phyloP scores from a whole-genome alignment of 2,888 invertebrate genomes.

The Chromoteleia sp. region DNA sequence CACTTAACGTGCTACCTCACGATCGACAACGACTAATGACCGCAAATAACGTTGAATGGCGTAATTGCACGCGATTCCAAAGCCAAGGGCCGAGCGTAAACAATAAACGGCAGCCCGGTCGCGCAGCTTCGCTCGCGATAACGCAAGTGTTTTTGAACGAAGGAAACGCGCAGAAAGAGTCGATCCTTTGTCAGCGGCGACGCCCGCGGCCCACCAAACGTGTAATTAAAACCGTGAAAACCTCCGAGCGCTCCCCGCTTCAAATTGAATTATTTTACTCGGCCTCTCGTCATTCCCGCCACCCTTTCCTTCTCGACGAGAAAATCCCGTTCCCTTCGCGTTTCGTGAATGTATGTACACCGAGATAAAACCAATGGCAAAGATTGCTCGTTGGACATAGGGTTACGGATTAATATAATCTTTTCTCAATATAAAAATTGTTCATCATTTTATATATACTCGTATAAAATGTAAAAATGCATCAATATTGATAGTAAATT shows the following conservation, averaged over 20 bases:
- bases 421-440: background rate
- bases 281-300: slow-evolving; percentile 46
- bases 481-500: no score
- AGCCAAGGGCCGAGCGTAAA: slow-evolving; percentile 35
- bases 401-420: slow-evolving; percentile 21
- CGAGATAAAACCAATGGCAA: slow-evolving; percentile 30
- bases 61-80: slow-evolving; percentile 50
- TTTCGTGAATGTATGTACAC: slow-evolving; percentile 43
- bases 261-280: slow-evolving; percentile 83
- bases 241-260: slow-evolving; percentile 73
- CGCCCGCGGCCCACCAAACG: slow-evolving; percentile 69
- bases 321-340: slow-evolving; percentile 36
- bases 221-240: slow-evolving; percentile 82
- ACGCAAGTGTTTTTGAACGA: slow-evolving; percentile 51
- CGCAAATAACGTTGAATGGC: slow-evolving; percentile 46
- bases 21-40: slow-evolving; percentile 56
- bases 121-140: slow-evolving; percentile 18
- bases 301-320: slow-evolving; percentile 41
- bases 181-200: slow-evolving; percentile 75
- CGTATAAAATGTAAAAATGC: background rate
- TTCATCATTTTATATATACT: background rate
- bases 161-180: slow-evolving; percentile 70
- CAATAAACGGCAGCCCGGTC: slow-evolving; percentile 37
- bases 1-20: slow-evolving; percentile 30
- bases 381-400: slow-evolving; percentile 32